These are phyloP conservation scores for Odontomyia ornata DNA, from an alignment of 2,888 invertebrate species.

Conservation along the genomic window DNA sequence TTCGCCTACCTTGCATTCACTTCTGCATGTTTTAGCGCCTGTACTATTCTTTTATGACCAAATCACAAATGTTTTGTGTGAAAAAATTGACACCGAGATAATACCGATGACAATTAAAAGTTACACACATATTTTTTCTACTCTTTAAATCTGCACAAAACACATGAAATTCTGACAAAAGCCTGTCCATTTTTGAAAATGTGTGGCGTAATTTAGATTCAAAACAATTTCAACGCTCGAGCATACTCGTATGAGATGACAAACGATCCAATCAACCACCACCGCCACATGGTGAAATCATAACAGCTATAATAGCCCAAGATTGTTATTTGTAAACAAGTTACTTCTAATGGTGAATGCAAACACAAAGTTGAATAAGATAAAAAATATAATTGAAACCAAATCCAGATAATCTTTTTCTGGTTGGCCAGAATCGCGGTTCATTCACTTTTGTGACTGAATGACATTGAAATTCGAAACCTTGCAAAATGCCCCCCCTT, in stretches of 20 bases:
- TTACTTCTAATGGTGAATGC: slow-evolving; percentile 21
- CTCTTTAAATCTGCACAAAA: too few relatives aligned
- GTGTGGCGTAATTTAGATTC: too few relatives aligned
- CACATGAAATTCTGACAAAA: neutral
- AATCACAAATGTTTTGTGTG: too few relatives aligned
- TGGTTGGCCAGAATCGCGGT: neutral
- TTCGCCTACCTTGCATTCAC: neutral
- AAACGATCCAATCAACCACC: neutral
- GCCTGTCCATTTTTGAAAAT: too few relatives aligned
- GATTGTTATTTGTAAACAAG: slow-evolving; percentile 33
- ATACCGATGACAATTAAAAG: too few relatives aligned
- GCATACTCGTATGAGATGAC: too few relatives aligned
- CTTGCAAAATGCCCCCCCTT: too few relatives aligned
- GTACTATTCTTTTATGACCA: too few relatives aligned
- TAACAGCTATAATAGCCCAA: too few relatives aligned
- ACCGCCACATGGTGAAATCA: slow-evolving; percentile 40
- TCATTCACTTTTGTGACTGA: slow-evolving; percentile 37
- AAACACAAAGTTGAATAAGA: neutral
- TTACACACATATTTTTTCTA: too few relatives aligned
- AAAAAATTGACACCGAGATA: too few relatives aligned
- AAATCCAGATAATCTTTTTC: slow-evolving; percentile 12
- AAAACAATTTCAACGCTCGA: too few relatives aligned
- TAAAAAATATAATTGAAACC: neutral
- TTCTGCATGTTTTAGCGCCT: neutral
- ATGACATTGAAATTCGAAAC: slow-evolving; percentile 29